phyloP scores from a whole-genome alignment of 2,113 vertebrate species.

The Prionailurus bengalensis region DNA sequence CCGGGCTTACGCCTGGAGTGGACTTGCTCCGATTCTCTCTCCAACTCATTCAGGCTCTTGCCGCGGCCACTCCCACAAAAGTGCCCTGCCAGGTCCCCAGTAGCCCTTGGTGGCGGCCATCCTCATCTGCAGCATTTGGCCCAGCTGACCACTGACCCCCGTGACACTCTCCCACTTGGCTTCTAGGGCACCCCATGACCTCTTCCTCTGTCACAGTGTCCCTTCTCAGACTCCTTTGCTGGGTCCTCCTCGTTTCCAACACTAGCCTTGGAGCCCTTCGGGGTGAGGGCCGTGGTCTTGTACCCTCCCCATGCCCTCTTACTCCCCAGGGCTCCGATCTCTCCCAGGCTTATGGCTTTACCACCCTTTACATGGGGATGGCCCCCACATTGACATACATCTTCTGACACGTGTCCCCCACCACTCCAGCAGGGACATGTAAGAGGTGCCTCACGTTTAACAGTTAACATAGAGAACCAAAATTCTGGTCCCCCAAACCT shows the following conservation, averaged over 20 bases:
- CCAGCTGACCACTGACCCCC: neutral
- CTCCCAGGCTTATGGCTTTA: neutral
- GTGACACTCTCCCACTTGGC: neutral
- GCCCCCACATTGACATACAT: neutral
- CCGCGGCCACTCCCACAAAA: no score
- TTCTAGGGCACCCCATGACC: neutral
- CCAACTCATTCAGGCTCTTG: neutral
- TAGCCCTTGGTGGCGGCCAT: no score
- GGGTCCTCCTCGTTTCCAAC: neutral
- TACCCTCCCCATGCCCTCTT: fast-evolving
- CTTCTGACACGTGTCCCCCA: neutral
- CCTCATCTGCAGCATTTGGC: neutral
- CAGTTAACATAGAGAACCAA: neutral
- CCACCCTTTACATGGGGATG: neutral
- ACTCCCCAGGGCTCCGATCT: fast-evolving
- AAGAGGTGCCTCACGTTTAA: neutral
- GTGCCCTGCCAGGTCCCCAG: neutral
- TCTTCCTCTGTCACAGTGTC: neutral
- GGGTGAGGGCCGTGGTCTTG: neutral
- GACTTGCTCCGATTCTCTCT: neutral
- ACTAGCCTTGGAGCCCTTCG: no score
- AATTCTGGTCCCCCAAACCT: neutral
- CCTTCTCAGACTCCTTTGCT: neutral
- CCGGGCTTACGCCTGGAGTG: fast-evolving
- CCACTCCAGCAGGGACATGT: neutral